A percentile compares a stretch with the other conserved stretches of the same genome.
Evolutionary conservation across 2,113 vertebrate genomes (phyloP).

Genomic region (Platanista minor): DNA sequence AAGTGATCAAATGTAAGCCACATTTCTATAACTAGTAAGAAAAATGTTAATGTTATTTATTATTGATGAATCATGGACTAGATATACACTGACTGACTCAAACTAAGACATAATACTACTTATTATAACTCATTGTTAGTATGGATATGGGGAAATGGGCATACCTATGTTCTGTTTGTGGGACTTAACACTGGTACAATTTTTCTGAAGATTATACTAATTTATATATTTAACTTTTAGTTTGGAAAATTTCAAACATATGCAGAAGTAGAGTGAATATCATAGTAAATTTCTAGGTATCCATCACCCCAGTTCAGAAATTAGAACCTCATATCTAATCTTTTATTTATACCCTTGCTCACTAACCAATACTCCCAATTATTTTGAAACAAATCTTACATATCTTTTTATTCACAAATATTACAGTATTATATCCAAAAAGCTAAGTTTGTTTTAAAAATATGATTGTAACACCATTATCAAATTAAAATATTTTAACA

Average conservation of each 20-base stretch:
- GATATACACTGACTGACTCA: not conserved
- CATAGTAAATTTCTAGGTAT: not conserved
- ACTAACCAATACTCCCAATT: not conserved
- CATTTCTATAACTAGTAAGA: conserved; percentile 26
- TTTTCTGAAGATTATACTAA: conserved; percentile 16
- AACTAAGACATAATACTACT: not conserved
- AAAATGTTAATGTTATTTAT: conserved; percentile 23
- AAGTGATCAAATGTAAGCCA: not conserved
- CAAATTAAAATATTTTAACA: not conserved
- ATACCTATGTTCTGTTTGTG: not conserved
- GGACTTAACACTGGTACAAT: not conserved
- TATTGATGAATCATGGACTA: not conserved
- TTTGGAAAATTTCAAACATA: not conserved
- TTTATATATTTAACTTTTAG: not conserved
- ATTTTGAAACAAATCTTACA: not conserved
- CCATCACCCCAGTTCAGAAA: not conserved
- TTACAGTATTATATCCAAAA: not conserved
- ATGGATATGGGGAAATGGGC: not conserved
- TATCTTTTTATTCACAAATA: not conserved
- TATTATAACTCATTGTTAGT: not conserved
- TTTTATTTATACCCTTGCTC: not conserved
- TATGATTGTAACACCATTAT: not conserved
- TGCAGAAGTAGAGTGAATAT: not conserved
- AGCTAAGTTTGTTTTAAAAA: not conserved
- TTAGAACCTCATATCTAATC: not conserved